Percentiles rank a stretch among this genome's conserved stretches.
Conservation (phyloP, 1,140 invertebrate genomes). For the Ceratina calcarata region DNA sequence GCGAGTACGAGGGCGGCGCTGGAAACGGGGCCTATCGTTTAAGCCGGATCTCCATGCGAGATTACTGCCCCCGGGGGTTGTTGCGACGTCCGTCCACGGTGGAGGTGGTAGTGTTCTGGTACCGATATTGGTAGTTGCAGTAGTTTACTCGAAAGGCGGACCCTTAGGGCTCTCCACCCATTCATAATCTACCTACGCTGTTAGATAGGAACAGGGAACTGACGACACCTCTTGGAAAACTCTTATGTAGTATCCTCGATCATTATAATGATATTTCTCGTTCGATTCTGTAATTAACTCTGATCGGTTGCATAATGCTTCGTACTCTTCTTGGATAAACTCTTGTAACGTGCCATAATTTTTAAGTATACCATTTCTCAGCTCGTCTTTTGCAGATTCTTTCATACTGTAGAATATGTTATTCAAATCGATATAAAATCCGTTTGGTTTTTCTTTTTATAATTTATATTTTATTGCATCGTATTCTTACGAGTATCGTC, state of each 20-base stretch:
- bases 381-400: no score
- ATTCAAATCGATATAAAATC: no score
- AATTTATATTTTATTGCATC: no score
- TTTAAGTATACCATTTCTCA: no score
- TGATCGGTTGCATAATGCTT: no score
- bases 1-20: conserved; percentile 72
- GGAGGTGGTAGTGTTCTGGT: conserved; percentile 47
- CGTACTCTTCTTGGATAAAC: no score
- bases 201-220: conserved; percentile 5
- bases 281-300: not conserved
- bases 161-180: conserved; percentile 71
- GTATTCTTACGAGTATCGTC: no score
- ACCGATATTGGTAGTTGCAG: conserved; percentile 57
- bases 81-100: conserved; percentile 21
- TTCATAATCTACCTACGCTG: conserved; percentile 66
- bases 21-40: conserved; percentile 79
- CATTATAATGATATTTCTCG: not conserved
- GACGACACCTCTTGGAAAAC: conserved; percentile 19
- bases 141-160: conserved; percentile 72
- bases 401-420: no score
- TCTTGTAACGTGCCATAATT: no score
- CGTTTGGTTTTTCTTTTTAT: no score
- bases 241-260: not conserved
- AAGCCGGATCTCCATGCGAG: conserved; percentile 79
- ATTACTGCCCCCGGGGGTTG: conserved; percentile 77